Evolutionary conservation across 1,140 invertebrate species (phyloP), one percentile per base, ranked within the genome.

Genomic region (Lepidurus arcticus): DNA sequence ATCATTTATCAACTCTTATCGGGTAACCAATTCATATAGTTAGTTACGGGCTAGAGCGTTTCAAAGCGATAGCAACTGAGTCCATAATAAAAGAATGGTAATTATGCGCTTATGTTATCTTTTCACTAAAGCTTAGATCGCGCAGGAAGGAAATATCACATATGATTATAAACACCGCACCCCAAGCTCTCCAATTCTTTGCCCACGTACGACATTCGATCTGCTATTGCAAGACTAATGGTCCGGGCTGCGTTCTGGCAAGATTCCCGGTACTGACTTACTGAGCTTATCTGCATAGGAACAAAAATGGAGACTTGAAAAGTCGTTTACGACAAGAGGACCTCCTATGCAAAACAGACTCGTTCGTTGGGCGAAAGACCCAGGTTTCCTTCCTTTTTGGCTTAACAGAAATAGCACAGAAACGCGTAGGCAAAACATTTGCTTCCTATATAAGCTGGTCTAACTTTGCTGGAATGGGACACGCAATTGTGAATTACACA

Each of bases 201-300:
- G 21, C 53, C 53, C 53, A 65, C 53, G n/a, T 65, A 65, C 21
- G 53, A 13, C 53, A 65, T 65, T 65, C 53, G 53, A 65, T 65
- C 8, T 65, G n/a, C 3, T 65, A n/a, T 9, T n/a, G 53, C 53
- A n/a, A 5, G 13, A 65, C n/a, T 65, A n/a, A 65, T 16, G 53
- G 16, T 65, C 53, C 16, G n/a, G 53, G 53, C 21, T 21, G 53
- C n/a, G 53, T 65, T 21, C 21, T 65, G 53, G 53, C 53, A 65
- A 7, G 8, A 13, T 65, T 65, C 53, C 53, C 53, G 53, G 13
- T 16, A 7, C 53, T n/a, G n/a, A n/a, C n/a, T n/a, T n/a, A n/a
- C n/a, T n/a, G 13, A 16, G 53, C 53, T 65, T 65, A 65, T 65
- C 53, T 65, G 53, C 53, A 21, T 65, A 65, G 53, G 53, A 65